Evolutionary conservation across 2,113 vertebrate genomes (phyloP), one percentile per base, ranked within the genome.

Genomic region (Burhinus oedicnemus): DNA sequence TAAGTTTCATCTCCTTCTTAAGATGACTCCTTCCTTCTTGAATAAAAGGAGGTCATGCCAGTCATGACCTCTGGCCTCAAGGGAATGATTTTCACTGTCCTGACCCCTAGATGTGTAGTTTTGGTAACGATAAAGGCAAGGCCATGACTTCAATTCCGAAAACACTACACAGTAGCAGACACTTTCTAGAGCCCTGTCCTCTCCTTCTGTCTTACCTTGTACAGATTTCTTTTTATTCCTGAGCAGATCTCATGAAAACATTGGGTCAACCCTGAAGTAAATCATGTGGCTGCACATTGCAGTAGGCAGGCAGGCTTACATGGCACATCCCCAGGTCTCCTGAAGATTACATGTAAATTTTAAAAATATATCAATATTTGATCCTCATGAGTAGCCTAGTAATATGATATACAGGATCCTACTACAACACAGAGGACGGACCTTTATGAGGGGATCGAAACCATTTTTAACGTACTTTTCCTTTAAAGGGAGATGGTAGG

Each of bases 401-500:
- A 81, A n/a, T 15, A 58, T 20, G 11, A 29, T 34, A 84, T 12
- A 38, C 1, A 75, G 6, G 6, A 54, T 66, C 8, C 25, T 89
- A 23, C 12, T 85, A 26, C 14, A 83, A 45, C 27, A 66, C 7
- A 64, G 20, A 90, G 3, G 11, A 54, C 21, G 12, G 21, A 38
- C 4, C 3, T 20, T 82, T 68, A 16, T 1, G 2, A 7, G 4
- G 11, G 6, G 2, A 30, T 9, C 3, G 0, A 91, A 91, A 11
- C 3, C 0, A 20, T 88, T 83, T 58, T 52, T 29, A 61, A 38
- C 11, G 51, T 12, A 27, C 8, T 66, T 84, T 57, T 54, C 15
- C 34, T 74, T 71, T 90, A 86, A 72, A 77, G 9, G 9, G 20
- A 26, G 29, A 23, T 44, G 26, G 8, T 26, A 52, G 21, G 30